These are phyloP conservation scores for Staurois parvus DNA, from an alignment of 2,797 vertebrate genomes.

Conservation along the genomic window DNA sequence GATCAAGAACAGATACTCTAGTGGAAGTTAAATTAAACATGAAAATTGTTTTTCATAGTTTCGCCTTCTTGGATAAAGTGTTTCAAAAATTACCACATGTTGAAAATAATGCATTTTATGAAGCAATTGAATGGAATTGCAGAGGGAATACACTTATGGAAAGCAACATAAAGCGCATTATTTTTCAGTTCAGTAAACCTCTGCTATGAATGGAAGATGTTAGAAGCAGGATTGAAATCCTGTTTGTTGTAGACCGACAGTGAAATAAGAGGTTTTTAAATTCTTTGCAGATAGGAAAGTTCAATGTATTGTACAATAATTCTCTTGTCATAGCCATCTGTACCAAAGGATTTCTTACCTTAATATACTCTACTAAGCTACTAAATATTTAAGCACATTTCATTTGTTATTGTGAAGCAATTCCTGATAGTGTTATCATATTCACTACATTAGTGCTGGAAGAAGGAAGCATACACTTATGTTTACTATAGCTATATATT, in stretches of 20 bases:
- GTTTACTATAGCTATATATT: constrained; percentile 33
- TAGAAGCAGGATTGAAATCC: constrained; percentile 51
- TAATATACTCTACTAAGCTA: constrained; percentile 35
- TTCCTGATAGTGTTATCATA: constrained; percentile 22
- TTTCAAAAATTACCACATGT: constrained; percentile 10
- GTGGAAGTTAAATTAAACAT: constrained; percentile 24
- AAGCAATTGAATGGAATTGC: constrained; percentile 34
- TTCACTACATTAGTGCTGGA: constrained; percentile 8
- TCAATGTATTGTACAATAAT: constrained; percentile 22
- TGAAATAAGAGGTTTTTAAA: constrained; percentile 42
- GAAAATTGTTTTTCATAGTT: constrained; percentile 3
- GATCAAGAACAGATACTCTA: neutral
- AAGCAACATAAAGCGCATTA: constrained; percentile 38
- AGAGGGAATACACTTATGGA: constrained; percentile 45
- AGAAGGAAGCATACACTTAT: constrained; percentile 12
- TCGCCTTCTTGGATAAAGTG: constrained; percentile 8
- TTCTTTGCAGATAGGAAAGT: constrained; percentile 51
- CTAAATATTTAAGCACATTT: constrained; percentile 50
- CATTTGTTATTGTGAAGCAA: constrained; percentile 37
- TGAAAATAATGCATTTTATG: constrained; percentile 46
- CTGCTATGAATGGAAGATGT: constrained; percentile 34
- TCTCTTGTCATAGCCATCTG: constrained; percentile 34
- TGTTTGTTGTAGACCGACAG: constrained; percentile 59
- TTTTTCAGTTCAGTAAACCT: constrained; percentile 53
- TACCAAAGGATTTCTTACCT: constrained; percentile 37